Percentiles rank a stretch among this genome's conserved stretches.
Conservation (phyloP, 2,797 vertebrate genomes). For the Leuciscus waleckii region DNA sequence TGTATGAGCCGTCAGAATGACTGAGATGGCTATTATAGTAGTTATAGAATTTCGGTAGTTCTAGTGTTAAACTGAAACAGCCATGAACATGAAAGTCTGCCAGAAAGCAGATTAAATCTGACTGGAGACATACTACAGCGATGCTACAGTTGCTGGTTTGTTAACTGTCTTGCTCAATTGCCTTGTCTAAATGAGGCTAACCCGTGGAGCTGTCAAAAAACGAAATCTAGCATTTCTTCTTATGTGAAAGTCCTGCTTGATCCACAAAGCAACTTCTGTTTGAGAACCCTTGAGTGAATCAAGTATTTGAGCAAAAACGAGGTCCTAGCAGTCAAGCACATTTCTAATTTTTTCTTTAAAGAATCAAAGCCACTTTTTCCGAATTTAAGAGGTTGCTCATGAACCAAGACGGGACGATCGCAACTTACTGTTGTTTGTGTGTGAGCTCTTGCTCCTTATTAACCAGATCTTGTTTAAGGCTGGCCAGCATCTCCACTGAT, state of each 20-base stretch:
- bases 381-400: not conserved
- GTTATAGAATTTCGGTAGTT: too few species aligned
- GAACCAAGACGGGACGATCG: not conserved
- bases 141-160: not conserved
- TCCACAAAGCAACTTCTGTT: not conserved
- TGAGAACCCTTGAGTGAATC: conserved; percentile 1
- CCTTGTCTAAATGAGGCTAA: not conserved
- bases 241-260: conserved; percentile 8
- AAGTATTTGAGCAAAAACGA: not conserved
- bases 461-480: conserved; percentile 96
- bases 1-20: too few species aligned
- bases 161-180: not conserved
- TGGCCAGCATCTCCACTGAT: conserved; percentile 97
- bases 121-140: not conserved
- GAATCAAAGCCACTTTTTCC: not conserved
- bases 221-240: not conserved
- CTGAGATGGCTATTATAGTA: too few species aligned
- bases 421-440: conserved; percentile 96
- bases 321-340: not conserved
- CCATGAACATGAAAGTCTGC: not conserved
- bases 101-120: conserved; percentile 10
- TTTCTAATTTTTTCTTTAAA: not conserved
- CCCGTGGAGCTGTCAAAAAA: not conserved
- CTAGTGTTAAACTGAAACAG: not conserved
- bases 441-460: conserved; percentile 96